A percentile compares a stretch with the other conserved stretches of the same genome.
Conservation (phyloP, 2,797 vertebrate genomes). For the Ataeniobius toweri region DNA sequence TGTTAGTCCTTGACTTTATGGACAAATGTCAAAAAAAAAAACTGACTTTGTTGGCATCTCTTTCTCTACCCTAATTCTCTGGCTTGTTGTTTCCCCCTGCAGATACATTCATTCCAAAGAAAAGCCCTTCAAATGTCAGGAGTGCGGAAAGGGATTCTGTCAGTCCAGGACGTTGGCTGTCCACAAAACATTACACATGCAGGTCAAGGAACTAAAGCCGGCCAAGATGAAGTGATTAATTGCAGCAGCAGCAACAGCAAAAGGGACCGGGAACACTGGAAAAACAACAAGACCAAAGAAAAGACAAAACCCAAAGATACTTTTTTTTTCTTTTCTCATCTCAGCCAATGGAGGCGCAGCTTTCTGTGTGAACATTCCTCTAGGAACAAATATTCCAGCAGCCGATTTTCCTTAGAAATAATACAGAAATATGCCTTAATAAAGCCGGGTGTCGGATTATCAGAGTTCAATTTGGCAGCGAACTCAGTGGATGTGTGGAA, state of each 20-base stretch:
- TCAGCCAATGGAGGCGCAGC: slow-evolving; percentile 37
- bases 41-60: not conserved
- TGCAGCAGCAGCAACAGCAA: slow-evolving; percentile 28
- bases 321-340: slow-evolving; percentile 51
- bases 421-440: slow-evolving; percentile 24
- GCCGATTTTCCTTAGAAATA: slow-evolving; percentile 21
- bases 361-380: slow-evolving; percentile 33
- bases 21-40: not conserved
- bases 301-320: slow-evolving; percentile 49
- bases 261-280: slow-evolving; percentile 61
- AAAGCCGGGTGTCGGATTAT: slow-evolving; percentile 18
- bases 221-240: slow-evolving; percentile 91
- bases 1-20: not conserved
- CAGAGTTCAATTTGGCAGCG: slow-evolving; percentile 32
- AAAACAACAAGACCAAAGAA: slow-evolving; percentile 49
- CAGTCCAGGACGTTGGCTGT: slow-evolving; percentile 98
- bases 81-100: slow-evolving; percentile 37
- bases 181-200: slow-evolving; percentile 98
- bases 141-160: slow-evolving; percentile 98
- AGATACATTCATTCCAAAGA: slow-evolving; percentile 99
- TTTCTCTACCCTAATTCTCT: slow-evolving; percentile 14
- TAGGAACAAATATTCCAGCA: slow-evolving; percentile 45
- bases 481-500: slow-evolving; percentile 47
- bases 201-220: slow-evolving; percentile 97
- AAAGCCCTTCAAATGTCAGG: slow-evolving; percentile 98